Conservation (phyloP, 2,797 vertebrate genomes). For the Leptodactylus fallax region DNA sequence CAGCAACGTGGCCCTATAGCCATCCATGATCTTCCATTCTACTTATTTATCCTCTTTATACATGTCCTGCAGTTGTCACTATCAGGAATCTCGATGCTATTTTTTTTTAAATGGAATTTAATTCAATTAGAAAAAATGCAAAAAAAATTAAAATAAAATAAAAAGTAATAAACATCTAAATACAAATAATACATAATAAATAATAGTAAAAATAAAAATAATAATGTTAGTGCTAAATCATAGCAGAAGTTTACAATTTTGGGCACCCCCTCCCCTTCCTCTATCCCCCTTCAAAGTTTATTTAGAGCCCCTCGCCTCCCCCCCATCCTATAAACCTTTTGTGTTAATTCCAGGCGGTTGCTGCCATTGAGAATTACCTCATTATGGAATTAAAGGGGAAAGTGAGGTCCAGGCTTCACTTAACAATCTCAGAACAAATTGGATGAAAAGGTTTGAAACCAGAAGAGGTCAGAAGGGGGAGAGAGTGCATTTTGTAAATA, state of each 20-base stretch:
- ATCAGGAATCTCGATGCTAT: not conserved
- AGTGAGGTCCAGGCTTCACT: slow-evolving; percentile 69
- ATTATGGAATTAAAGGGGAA: slow-evolving; percentile 68
- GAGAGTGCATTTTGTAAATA: slow-evolving; percentile 31
- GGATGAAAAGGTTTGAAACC: slow-evolving; percentile 68
- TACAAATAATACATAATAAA: not conserved
- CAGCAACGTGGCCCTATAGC: not conserved
- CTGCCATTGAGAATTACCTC: slow-evolving; percentile 67
- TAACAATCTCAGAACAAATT: slow-evolving; percentile 70
- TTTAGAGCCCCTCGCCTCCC: slow-evolving; percentile 18
- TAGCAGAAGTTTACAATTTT: not conserved
- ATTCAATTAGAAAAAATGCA: not conserved
- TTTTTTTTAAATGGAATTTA: no score
- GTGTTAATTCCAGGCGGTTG: slow-evolving; percentile 62
- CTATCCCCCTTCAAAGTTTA: slow-evolving; percentile 38
- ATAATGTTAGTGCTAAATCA: not conserved
- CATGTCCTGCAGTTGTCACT: no score
- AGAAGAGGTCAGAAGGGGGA: slow-evolving; percentile 59
- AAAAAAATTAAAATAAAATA: not conserved
- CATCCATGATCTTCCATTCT: not conserved
- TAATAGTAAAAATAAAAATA: not conserved
- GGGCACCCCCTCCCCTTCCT: not conserved
- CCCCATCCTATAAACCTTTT: slow-evolving; percentile 32
- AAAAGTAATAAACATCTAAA: not conserved
- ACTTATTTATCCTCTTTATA: not conserved